Evolutionary conservation across 1,140 invertebrate genomes (phyloP).

Genomic region (Drosophila nigromelanica): DNA sequence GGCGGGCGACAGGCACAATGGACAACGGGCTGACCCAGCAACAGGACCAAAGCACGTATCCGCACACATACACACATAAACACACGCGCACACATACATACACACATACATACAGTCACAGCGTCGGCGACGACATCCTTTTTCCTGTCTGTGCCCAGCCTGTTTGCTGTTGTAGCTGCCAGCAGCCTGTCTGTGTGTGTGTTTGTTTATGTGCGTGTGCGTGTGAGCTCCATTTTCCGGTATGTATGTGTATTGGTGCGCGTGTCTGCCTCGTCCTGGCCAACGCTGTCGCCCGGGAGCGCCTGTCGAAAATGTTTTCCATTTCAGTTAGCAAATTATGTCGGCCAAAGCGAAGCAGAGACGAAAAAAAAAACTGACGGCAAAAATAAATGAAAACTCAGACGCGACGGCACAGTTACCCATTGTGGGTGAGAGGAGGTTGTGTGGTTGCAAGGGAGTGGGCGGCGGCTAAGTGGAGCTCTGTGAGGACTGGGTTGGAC

Average conservation of each 20-base stretch:
- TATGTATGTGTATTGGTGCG: conserved; percentile 68
- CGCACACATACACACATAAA: conserved; percentile 11
- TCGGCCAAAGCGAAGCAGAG: conserved; percentile 62
- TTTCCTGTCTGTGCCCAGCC: conserved; percentile 65
- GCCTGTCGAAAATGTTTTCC: conserved; percentile 82
- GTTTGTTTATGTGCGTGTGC: conserved; percentile 33
- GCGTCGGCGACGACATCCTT: conserved; percentile 67
- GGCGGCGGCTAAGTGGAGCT: neutral
- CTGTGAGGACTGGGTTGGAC: conserved; percentile 6
- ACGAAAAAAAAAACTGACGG: conserved; percentile 15
- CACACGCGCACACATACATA: conserved; percentile 9
- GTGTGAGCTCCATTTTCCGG: conserved; percentile 31
- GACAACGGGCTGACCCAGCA: conserved; percentile 52
- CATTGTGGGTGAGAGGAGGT: conserved; percentile 14
- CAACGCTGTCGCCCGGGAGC: conserved; percentile 21
- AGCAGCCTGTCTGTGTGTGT: conserved; percentile 4
- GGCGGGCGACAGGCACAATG: conserved; percentile 25
- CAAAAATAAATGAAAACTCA: conserved; percentile 78
- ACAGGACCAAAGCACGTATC: conserved; percentile 27
- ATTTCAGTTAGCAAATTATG: conserved; percentile 83
- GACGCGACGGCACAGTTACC: conserved; percentile 75
- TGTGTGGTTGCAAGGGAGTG: neutral
- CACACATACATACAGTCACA: too few species aligned
- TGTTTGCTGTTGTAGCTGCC: conserved; percentile 19
- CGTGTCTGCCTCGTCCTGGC: conserved; percentile 71